These are phyloP conservation scores for Porites evermanni DNA, from an alignment of 92 coral and sea anemone genomes.

Conservation along the genomic window DNA sequence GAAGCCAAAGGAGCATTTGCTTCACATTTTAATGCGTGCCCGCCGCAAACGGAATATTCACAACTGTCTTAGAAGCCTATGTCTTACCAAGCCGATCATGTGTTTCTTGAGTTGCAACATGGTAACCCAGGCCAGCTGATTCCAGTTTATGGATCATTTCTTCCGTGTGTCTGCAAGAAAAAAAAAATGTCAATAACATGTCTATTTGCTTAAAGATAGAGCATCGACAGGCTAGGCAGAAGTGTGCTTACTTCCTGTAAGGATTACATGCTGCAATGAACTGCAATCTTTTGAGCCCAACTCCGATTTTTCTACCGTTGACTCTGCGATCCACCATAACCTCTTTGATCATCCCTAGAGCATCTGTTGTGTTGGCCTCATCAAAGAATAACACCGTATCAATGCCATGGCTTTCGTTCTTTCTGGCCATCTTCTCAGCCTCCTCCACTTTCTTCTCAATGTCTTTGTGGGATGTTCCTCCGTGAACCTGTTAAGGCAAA, in stretches of 20 bases:
- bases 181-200: not conserved
- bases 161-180: slow-evolving; percentile 75
- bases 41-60: too few relatives aligned
- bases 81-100: slow-evolving; percentile 77
- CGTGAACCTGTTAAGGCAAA: slow-evolving; percentile 68
- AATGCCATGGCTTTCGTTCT: slow-evolving; percentile 45
- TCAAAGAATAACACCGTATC: slow-evolving; percentile 88
- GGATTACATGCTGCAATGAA: slow-evolving; percentile 81
- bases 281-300: slow-evolving; percentile 58
- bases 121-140: slow-evolving; percentile 91
- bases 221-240: not conserved
- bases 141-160: slow-evolving; percentile 88
- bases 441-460: slow-evolving; percentile 79
- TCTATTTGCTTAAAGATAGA: not conserved
- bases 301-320: slow-evolving; percentile 65
- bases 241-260: slow-evolving; percentile 58
- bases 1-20: too few relatives aligned
- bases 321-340: slow-evolving; percentile 85
- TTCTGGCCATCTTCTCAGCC: slow-evolving; percentile 77
- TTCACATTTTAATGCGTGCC: too few relatives aligned
- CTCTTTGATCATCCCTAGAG: slow-evolving; percentile 78
- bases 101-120: slow-evolving; percentile 80
- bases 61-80: not conserved
- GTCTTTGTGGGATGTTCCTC: slow-evolving; percentile 83
- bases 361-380: slow-evolving; percentile 91